These are phyloP conservation scores for Meda fulgida DNA, from an alignment of 2,797 vertebrate species.

Conservation along the genomic window DNA sequence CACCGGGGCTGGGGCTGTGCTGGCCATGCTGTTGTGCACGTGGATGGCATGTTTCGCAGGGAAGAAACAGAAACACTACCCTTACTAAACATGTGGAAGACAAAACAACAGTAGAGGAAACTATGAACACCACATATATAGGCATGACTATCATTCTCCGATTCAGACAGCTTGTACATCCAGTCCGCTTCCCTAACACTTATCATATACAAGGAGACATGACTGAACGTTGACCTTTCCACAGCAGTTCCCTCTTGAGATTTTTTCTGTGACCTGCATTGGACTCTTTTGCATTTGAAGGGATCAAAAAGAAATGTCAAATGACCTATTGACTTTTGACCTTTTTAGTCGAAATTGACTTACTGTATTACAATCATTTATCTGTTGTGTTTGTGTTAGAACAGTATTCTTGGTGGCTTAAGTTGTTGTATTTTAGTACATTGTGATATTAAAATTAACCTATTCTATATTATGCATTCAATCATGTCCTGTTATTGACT, in stretches of 20 bases:
- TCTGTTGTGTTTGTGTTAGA: conserved; percentile 39
- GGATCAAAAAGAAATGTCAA: conserved; percentile 8
- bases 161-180: background rate
- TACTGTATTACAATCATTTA: conserved; percentile 76
- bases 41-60: conserved; percentile 96
- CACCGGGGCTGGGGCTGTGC: conserved; percentile 86
- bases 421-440: conserved; percentile 48
- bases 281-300: conserved; percentile 17
- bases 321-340: background rate
- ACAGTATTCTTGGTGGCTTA: conserved; percentile 24
- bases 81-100: conserved; percentile 81
- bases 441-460: conserved; percentile 40
- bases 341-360: background rate
- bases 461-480: conserved; percentile 51
- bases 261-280: conserved; percentile 23
- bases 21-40: conserved; percentile 91
- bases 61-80: conserved; percentile 97
- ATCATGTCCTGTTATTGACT: conserved; percentile 44
- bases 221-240: conserved; percentile 2
- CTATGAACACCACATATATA: background rate
- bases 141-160: conserved; percentile 24
- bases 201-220: background rate
- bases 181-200: background rate
- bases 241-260: background rate
- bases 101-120: background rate